These are phyloP conservation scores for Planococcus citri DNA, from an alignment of 1,140 invertebrate species.

Conservation along the genomic window DNA sequence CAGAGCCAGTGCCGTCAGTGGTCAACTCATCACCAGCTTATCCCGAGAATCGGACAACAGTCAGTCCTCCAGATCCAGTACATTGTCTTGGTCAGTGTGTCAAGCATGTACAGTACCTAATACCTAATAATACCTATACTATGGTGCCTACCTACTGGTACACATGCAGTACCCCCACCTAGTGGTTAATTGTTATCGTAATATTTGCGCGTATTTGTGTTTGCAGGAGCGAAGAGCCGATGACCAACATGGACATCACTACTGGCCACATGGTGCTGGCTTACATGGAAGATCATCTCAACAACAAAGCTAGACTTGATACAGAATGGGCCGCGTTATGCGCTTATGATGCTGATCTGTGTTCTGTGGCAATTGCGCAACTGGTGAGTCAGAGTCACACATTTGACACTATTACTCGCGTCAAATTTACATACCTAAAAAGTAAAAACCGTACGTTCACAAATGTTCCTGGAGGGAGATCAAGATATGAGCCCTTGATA, in stretches of 20 bases:
- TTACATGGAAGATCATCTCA: slow-evolving; percentile 98
- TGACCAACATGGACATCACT: slow-evolving; percentile 97
- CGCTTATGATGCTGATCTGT: slow-evolving; percentile 87
- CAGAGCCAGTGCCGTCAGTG: slow-evolving; percentile 27
- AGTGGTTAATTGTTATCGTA: neutral
- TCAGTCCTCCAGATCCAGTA: slow-evolving; percentile 82
- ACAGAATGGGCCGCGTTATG: slow-evolving; percentile 91
- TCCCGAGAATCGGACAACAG: slow-evolving; percentile 66
- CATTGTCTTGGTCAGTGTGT: slow-evolving; percentile 70
- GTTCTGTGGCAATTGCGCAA: slow-evolving; percentile 56
- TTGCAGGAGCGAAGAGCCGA: slow-evolving; percentile 82
- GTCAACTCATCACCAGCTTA: slow-evolving; percentile 60
- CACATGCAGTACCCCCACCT: neutral
- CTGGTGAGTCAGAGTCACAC: slow-evolving; percentile 28
- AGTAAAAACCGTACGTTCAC: no score
- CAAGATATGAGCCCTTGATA: no score
- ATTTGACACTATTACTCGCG: no score
- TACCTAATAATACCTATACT: no score
- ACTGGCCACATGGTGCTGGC: slow-evolving; percentile 97
- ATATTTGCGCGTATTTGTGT: neutral
- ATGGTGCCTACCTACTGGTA: neutral
- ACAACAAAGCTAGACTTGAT: slow-evolving; percentile 89
- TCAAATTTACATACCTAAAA: no score
- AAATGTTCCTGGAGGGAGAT: no score
- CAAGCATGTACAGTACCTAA: no score